These are phyloP conservation scores for Littorina saxatilis DNA, from an alignment of 1,140 invertebrate species.

Conservation along the genomic window DNA sequence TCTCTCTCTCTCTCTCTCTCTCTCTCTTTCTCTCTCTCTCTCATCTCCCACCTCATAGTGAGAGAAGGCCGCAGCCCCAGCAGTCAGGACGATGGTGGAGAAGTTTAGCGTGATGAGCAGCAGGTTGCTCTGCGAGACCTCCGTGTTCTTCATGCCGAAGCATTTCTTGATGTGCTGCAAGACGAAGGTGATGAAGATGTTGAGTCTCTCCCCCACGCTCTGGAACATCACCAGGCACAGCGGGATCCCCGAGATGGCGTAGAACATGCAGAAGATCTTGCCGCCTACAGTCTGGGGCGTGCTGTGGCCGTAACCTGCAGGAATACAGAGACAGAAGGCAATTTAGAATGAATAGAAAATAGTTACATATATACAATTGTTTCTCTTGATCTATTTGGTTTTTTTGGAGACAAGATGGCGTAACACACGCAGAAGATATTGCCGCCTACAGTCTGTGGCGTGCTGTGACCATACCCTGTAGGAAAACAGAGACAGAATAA, in stretches of 20 bases:
- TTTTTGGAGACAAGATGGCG: slow-evolving; percentile 54
- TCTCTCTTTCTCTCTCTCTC: not conserved
- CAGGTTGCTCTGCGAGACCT: slow-evolving; percentile 96
- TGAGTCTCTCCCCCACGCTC: slow-evolving; percentile 75
- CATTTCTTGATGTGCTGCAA: slow-evolving; percentile 71
- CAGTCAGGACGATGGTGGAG: slow-evolving; percentile 94
- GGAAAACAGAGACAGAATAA: slow-evolving; percentile 9
- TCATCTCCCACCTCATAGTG: slow-evolving; percentile 81
- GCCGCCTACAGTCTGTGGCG: slow-evolving; percentile 75
- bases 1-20: not conserved
- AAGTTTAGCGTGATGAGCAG: slow-evolving; percentile 94
- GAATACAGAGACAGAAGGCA: not conserved
- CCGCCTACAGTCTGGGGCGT: slow-evolving; percentile 76
- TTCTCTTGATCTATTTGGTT: not conserved
- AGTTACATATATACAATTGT: not conserved
- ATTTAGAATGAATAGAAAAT: not conserved
- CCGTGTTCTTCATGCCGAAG: slow-evolving; percentile 63
- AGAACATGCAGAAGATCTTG: slow-evolving; percentile 76
- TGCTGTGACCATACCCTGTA: slow-evolving; percentile 77
- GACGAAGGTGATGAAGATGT: slow-evolving; percentile 73
- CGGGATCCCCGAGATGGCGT: slow-evolving; percentile 73
- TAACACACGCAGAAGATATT: slow-evolving; percentile 76
- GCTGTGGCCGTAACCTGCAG: slow-evolving; percentile 77
- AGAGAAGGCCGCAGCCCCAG: slow-evolving; percentile 96
- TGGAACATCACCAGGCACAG: slow-evolving; percentile 75